Evolutionary conservation across 92 coral and sea anemone species (phyloP), one percentile per base, ranked within the genome.

Genomic region (Palythoa heliodiscus): DNA sequence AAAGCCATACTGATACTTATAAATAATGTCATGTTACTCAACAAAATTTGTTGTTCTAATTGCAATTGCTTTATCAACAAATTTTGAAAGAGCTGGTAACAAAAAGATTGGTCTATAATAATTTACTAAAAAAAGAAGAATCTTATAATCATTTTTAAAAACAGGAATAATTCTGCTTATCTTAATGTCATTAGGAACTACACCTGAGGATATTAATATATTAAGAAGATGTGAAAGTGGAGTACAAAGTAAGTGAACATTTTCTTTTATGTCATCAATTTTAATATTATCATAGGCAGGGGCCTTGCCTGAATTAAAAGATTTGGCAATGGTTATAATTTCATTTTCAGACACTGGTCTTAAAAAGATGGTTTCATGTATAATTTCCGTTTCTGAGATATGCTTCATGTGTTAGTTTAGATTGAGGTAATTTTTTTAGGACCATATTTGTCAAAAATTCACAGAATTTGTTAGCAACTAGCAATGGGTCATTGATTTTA

Each of bases 231-330:
- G 39, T n/a, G 29, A n/a, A n/a, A 24, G 37, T n/a, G 35, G 71
- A n/a, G 29, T 66, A 66, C 9, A n/a, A 66, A 66, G 37, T 38
- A 24, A 66, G 38, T 66, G 29, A 66, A 66, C 22, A 66, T 66
- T 24, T 66, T n/a, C 37, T 66, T 66, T 66, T n/a, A 66, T 66
- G 1, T 66, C 71, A 24, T n/a, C 35, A 53, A 77, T 52, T 17
- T 20, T 77, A n/a, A 77, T 52, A 17, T 7, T 24, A 76, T 52
- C 82, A 76, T 7, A 76, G 63, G 69, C 82, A 14, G 57, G 5
- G 22, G 82, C 84, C 23, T 79, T 79, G 5, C 53, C 73, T 79
- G 84, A 79, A 7, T 23, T 80, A 80, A 80, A 80, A 60, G 50
- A 19, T 15, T 17, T 10, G 25, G 55, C 20, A 20, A 80, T 80